Percentiles rank a stretch among this genome's conserved stretches.
These are phyloP conservation scores for Bruchidius siliquastri DNA, from an alignment of 2,888 invertebrate genomes.

Conservation along the genomic window DNA sequence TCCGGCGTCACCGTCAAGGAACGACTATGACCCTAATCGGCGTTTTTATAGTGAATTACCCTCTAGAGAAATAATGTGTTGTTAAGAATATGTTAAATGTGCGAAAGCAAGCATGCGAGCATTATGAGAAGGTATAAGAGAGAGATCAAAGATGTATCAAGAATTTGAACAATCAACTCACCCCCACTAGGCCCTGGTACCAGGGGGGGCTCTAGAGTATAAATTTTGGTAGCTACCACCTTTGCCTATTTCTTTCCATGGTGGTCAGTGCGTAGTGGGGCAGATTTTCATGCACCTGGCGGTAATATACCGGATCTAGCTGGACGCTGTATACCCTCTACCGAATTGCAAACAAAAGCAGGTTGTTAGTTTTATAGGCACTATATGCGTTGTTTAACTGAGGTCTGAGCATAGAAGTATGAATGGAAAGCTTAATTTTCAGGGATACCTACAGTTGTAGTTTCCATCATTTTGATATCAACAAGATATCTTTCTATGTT, in stretches of 20 bases:
- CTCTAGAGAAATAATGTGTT: not conserved
- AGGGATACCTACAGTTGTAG: too few relatives aligned
- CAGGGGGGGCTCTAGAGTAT: not conserved
- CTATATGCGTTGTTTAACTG: not conserved
- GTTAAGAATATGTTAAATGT: not conserved
- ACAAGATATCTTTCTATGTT: too few relatives aligned
- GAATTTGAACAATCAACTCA: not conserved
- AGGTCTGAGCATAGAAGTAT: not conserved
- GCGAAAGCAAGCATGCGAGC: not conserved
- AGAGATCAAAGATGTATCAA: not conserved
- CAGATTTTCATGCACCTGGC: conserved; percentile 29
- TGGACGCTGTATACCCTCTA: conserved; percentile 47
- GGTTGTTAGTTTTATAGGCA: conserved; percentile 9
- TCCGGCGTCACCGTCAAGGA: too few relatives aligned
- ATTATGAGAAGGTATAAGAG: not conserved
- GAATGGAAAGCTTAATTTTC: too few relatives aligned
- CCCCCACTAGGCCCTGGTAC: not conserved
- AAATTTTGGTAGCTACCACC: not conserved
- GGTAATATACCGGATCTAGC: conserved; percentile 41
- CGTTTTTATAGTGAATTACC: not conserved
- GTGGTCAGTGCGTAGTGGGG: conserved; percentile 40
- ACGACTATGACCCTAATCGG: too few relatives aligned
- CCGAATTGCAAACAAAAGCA: conserved; percentile 22
- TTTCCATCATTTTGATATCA: too few relatives aligned
- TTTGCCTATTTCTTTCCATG: conserved; percentile 34